These are phyloP conservation scores for Lepilemur septentrionalis DNA, from an alignment of 2,797 vertebrate species.

Conservation along the genomic window DNA sequence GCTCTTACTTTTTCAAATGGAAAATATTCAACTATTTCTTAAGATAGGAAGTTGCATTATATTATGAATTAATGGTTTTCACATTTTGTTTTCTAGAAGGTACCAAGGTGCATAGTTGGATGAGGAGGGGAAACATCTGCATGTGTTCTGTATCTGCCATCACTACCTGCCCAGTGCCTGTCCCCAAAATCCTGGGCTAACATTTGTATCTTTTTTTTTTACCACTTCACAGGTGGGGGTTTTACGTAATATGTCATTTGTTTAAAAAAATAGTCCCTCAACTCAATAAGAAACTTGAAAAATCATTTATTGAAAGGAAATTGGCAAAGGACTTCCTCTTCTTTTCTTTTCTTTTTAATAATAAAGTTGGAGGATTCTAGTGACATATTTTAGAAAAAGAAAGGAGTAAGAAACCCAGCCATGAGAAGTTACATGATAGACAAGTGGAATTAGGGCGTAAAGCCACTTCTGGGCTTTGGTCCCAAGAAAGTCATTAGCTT, in stretches of 20 bases:
- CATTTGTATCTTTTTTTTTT: not conserved
- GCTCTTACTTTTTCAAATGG: not conserved
- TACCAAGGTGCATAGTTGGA: not conserved
- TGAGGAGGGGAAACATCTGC: not conserved
- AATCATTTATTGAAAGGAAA: not conserved
- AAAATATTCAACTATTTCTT: slow-evolving; percentile 5
- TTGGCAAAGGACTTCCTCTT: not conserved
- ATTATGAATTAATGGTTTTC: not conserved
- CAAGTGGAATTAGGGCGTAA: not conserved
- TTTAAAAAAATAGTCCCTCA: not conserved
- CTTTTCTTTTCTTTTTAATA: not conserved
- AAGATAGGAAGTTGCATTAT: not conserved
- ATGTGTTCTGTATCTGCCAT: fast-evolving
- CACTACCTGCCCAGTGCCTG: no score
- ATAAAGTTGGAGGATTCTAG: not conserved
- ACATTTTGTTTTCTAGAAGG: not conserved
- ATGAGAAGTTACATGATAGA: not conserved
- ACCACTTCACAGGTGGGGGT: not conserved
- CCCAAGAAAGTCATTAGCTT: not conserved
- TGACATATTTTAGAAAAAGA: not conserved
- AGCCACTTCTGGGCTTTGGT: not conserved
- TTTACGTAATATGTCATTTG: not conserved
- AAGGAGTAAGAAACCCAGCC: not conserved
- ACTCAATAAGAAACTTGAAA: not conserved
- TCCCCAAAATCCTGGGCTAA: not conserved